Conservation (phyloP, 2,797 vertebrate species). For the Diceros bicornis region DNA sequence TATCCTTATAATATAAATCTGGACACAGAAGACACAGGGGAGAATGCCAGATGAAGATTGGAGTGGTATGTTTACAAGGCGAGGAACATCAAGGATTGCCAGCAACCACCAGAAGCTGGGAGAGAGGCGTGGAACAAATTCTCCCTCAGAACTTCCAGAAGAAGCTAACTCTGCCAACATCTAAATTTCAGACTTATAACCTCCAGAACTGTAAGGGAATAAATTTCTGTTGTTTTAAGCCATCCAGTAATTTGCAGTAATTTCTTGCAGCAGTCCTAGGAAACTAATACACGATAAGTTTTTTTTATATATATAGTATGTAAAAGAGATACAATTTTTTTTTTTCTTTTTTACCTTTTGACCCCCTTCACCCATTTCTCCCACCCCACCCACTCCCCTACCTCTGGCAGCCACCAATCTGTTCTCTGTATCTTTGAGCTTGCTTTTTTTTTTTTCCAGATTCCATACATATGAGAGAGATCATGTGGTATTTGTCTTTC, state of each 20-base stretch:
- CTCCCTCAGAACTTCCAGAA: not conserved
- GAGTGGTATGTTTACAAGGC: not conserved
- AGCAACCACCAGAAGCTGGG: not conserved
- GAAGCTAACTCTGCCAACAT: not conserved
- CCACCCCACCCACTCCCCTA: too few species aligned
- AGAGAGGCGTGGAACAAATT: not conserved
- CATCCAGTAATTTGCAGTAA: not conserved
- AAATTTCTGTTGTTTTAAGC: not conserved
- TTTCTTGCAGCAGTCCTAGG: not conserved
- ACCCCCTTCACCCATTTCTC: too few species aligned
- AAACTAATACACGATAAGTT: not conserved
- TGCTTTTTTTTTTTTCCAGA: too few species aligned
- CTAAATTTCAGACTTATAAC: not conserved
- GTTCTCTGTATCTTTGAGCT: too few species aligned
- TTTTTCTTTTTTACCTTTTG: too few species aligned
- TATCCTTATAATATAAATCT: not conserved
- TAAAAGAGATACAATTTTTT: too few species aligned
- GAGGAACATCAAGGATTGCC: not conserved
- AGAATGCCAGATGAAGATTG: not conserved
- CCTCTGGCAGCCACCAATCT: too few species aligned
- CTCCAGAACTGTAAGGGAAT: not conserved
- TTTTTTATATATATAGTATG: not conserved
- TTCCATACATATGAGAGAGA: too few species aligned
- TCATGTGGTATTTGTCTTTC: too few species aligned
- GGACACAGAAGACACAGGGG: not conserved